Evolutionary conservation across 2,888 invertebrate genomes (phyloP), one percentile per base, ranked within the genome.

Genomic region (Melanostoma mellinum): DNA sequence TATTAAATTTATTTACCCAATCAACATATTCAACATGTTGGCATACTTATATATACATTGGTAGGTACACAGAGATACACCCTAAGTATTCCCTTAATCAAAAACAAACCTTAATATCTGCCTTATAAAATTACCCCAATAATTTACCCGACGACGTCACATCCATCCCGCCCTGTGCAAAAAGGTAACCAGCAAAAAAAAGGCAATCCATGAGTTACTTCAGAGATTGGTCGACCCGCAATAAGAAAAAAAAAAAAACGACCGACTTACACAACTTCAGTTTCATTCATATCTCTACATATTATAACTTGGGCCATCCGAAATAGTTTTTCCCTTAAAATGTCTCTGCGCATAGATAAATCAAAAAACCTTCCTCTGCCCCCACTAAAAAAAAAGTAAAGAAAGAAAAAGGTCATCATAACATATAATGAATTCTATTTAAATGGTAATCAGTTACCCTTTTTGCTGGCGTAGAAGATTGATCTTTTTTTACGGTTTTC

Each of bases 391-490:
- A 76, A 38, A 63, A 48, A 35, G 10, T 20, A 48, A 60, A 60
- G 20, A 50, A 61, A 35, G 32, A 46, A 63, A 63, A 63, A 63
- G 63, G 63, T 63, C 63, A 78, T 84, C 78, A 84, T 84, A 75
- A 63, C 63, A 78, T 74, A 74, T 84, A 78, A 84, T 84, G 84
- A 84, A 84, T 84, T 79, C 84, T 84, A 84, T 84, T 84, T 84
- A 84, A 79, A 84, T 84, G 84, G 79, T 84, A 84, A 84, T 84
- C 84, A 84, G 84, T 84, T 84, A 84, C 79, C 84, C 84, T 84
- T 84, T 84, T 79, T 79, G 84, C 71, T 33, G 55, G 55, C 65
- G 74, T 63, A 69, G 79, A 84, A 84, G 79, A 84, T 84, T 84
- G 78, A 74, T 79, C 84, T 79, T 84, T 84, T 81, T 84, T 84